Conservation (phyloP, 1,140 invertebrate species). For the Bombus polaris region DNA sequence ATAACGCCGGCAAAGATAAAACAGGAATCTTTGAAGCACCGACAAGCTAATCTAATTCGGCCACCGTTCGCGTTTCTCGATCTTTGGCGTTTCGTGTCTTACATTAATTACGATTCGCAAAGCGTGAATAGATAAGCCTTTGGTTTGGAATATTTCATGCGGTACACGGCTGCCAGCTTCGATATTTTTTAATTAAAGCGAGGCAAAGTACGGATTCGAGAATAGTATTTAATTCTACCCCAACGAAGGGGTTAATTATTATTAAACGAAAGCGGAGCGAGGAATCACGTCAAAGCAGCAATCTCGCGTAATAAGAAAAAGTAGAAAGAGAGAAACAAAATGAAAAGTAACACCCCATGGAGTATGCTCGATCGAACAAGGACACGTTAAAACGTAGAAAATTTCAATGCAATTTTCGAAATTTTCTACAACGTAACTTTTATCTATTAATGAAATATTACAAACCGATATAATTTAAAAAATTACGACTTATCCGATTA, state of each 20-base stretch:
- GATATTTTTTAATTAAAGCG: constrained; percentile 8
- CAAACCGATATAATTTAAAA: too few species aligned
- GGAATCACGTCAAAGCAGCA: background rate
- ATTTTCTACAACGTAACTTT: too few species aligned
- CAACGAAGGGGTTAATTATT: background rate
- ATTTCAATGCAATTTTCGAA: too few species aligned
- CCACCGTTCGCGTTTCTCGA: background rate
- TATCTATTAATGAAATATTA: too few species aligned
- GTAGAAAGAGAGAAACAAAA: background rate
- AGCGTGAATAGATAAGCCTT: background rate
- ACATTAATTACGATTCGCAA: background rate
- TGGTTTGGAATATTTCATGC: background rate
- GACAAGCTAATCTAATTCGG: background rate
- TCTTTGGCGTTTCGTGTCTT: background rate
- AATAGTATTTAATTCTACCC: background rate
- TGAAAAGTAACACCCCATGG: too few species aligned
- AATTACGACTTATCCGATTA: background rate
- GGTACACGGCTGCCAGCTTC: background rate
- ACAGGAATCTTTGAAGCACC: background rate
- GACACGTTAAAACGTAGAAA: too few species aligned
- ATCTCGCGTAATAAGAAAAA: background rate
- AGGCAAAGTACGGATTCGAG: background rate
- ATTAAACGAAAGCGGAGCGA: background rate
- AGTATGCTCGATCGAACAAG: too few species aligned
- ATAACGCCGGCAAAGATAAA: background rate